Evolutionary conservation across 2,113 vertebrate species (phyloP), one percentile per base, ranked within the genome.

Genomic region (Anguilla japonica): DNA sequence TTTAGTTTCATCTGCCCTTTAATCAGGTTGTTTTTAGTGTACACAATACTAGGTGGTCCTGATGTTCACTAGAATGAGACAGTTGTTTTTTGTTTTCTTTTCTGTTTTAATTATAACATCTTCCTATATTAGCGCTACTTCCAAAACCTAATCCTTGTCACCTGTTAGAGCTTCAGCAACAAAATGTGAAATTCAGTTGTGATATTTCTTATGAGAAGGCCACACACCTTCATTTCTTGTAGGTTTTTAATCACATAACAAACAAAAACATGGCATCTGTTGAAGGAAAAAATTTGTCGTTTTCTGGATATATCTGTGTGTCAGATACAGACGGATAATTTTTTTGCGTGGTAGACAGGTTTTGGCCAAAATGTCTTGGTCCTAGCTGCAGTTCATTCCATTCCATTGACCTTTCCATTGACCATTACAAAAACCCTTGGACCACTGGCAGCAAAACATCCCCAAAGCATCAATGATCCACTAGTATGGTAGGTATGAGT

Each of bases 91-190:
- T 34, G 34, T 46, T 46, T 46, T 20, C 81, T 46, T 46, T 46
- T 46, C 79, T 41, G 79, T 82, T 41, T 82, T 43, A 82, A 82
- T 82, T 82, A 82, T 26, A 43, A 26, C 40, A 82, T 82, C 81
- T 41, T 82, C 81, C 81, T 46, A 46, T 82, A 82, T 82, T 41
- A 50, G 81, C 41, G 4, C 41, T 41, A n/a, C 41, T 82, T 82
- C 81, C 41, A 22, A 46, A 46, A 22, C 81, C 43, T 50, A 82
- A 82, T 50, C 81, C 81, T 41, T 46, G 22, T 82, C 81, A 82
- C 41, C 81, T 43, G 81, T n/a, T 82, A 43, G 81, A 39, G 81
- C 41, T 80, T 80, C 79, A 43, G 40, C 18, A 26, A 82, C 41
- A 46, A 82, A 43, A 41, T 41, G 18, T 81, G 29, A 81, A 41